Evolutionary conservation across 2,888 invertebrate genomes (phyloP), one percentile per base, ranked within the genome.

Genomic region (Synergus japonicus): DNA sequence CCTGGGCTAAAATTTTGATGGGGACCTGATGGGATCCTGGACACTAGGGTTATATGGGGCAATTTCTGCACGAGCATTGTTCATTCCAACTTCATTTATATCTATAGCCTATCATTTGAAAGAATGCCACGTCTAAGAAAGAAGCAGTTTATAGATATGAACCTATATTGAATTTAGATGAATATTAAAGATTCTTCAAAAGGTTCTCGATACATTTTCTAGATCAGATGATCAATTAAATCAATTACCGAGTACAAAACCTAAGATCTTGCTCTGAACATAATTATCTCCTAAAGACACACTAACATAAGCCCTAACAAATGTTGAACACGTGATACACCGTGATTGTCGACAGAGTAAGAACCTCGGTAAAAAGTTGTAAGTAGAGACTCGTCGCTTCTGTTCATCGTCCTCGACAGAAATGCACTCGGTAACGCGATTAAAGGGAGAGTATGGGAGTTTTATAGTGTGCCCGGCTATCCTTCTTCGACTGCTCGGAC

Each of bases 401-500:
- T 82, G 84, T 83, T 84, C 84, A 82, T 77, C 83, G 80, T 76
- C 83, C 81, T 80, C 78, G 79, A 76, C 79, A 82, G 58, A 76
- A 79, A 76, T 81, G 43, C 76, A 76, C 78, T 44, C 44, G 80
- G 83, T 83, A 82, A 84, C 83, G 81, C 83, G 86, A 86, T 85
- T 82, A 83, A 82, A 82, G 64, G 84, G 79, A 73, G 46, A 63
- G 76, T 78, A 76, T 29, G 65, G 66, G 77, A 46, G 81, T 80
- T 86, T 85, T 82, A 85, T 83, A 86, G 85, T 82, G 84, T 82
- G 79, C 69, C 76, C 63, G 66, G 44, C 64, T 81, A 81, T 82
- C 85, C 83, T 84, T 83, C 80, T 81, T 78, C 76, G 67, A 76
- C 69, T 78, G 78, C 79, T 81, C 79, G 84, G 85, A 90, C 87